Evolutionary conservation across 2,888 invertebrate species (phyloP).

Genomic region (Archaeoteleia sp.): DNA sequence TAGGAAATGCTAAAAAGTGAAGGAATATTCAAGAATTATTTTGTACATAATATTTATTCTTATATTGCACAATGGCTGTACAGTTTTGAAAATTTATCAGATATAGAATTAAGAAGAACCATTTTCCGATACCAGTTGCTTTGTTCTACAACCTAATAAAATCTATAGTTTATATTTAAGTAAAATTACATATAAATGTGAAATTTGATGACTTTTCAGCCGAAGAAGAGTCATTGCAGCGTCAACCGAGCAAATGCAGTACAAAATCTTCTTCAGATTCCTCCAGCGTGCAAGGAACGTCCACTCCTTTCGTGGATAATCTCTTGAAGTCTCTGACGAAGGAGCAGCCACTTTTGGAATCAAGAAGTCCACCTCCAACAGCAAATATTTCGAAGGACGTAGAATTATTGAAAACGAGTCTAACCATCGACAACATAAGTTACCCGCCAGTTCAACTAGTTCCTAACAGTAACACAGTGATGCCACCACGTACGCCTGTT

Average conservation of each 20-base stretch:
- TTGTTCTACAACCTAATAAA: too few relatives aligned
- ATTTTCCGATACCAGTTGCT: too few relatives aligned
- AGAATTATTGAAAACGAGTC: conserved; percentile 81
- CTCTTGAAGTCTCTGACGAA: conserved; percentile 86
- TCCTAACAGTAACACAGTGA: conserved; percentile 79
- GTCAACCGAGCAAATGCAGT: conserved; percentile 69
- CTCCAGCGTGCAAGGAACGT: conserved; percentile 72
- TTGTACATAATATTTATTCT: too few relatives aligned
- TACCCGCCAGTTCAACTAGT: conserved; percentile 76
- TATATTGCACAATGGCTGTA: too few relatives aligned
- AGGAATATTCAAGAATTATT: too few relatives aligned
- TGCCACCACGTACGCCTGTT: conserved; percentile 79
- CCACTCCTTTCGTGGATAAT: conserved; percentile 80
- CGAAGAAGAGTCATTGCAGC: conserved; percentile 68
- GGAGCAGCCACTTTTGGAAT: conserved; percentile 80
- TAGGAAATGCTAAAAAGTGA: too few relatives aligned
- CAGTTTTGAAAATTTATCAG: too few relatives aligned
- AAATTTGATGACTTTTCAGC: too few relatives aligned
- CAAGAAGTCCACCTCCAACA: conserved; percentile 78
- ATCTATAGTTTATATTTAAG: too few relatives aligned
- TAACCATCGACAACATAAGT: conserved; percentile 76
- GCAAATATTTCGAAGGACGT: conserved; percentile 78
- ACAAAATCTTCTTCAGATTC: conserved; percentile 74
- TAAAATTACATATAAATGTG: background rate
- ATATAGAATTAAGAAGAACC: too few relatives aligned